These are phyloP conservation scores for Nephrotoma appendiculata DNA, from an alignment of 2,888 invertebrate species.

Conservation along the genomic window DNA sequence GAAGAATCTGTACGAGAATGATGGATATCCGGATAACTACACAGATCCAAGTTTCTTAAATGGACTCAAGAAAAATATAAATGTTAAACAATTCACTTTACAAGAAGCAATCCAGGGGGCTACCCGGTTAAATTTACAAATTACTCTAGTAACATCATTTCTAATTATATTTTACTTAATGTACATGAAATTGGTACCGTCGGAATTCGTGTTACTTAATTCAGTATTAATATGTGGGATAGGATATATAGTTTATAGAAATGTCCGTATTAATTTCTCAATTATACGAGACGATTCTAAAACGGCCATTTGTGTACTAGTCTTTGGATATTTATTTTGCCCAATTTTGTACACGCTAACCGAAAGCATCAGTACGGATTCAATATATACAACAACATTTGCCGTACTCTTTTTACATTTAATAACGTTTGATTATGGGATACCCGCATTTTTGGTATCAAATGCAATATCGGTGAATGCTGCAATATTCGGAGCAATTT, in stretches of 20 bases:
- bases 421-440: slow-evolving; percentile 84
- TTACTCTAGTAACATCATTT: slow-evolving; percentile 63
- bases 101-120: slow-evolving; percentile 58
- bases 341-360: slow-evolving; percentile 89
- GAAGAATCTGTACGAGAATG: slow-evolving; percentile 80
- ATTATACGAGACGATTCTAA: slow-evolving; percentile 46
- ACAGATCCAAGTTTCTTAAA: slow-evolving; percentile 76
- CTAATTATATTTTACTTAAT: slow-evolving; percentile 56
- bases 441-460: slow-evolving; percentile 71
- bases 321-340: slow-evolving; percentile 78
- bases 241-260: slow-evolving; percentile 46
- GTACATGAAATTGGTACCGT: slow-evolving; percentile 50
- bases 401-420: slow-evolving; percentile 79
- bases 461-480: slow-evolving; percentile 87
- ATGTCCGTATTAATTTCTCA: slow-evolving; percentile 19
- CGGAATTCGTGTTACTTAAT: slow-evolving; percentile 44
- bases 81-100: slow-evolving; percentile 58
- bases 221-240: slow-evolving; percentile 40
- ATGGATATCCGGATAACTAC: slow-evolving; percentile 82
- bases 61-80: slow-evolving; percentile 70
- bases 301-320: slow-evolving; percentile 66
- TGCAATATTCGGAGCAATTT: slow-evolving; percentile 88
- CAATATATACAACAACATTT: slow-evolving; percentile 86
- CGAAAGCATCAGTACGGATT: slow-evolving; percentile 92
- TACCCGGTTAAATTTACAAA: slow-evolving; percentile 61